These are phyloP conservation scores for Phalera bucephala DNA, from an alignment of 2,888 invertebrate genomes.

Conservation along the genomic window DNA sequence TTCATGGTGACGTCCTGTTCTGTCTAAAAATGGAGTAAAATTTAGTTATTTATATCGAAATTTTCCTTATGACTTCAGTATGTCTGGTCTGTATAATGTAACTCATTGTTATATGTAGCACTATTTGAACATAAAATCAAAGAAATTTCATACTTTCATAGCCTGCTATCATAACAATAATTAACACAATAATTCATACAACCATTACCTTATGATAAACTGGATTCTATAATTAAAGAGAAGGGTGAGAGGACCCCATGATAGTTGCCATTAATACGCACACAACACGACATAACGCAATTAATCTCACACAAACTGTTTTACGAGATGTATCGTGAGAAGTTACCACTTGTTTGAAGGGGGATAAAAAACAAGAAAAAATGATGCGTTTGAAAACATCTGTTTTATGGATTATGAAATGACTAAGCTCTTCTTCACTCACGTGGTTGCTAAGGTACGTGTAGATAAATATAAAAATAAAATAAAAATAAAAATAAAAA, in stretches of 20 bases:
- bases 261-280: constrained; percentile 71
- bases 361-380: constrained; percentile 62
- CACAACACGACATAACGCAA: constrained; percentile 78
- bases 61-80: too few species aligned
- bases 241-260: constrained; percentile 62
- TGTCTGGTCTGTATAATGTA: too few species aligned
- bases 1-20: too few species aligned
- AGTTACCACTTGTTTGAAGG: constrained; percentile 62
- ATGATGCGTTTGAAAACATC: constrained; percentile 9
- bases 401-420: background rate
- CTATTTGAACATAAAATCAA: too few species aligned
- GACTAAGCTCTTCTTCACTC: too few species aligned
- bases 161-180: constrained; percentile 45
- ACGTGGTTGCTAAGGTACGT: too few species aligned
- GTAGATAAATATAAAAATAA: too few species aligned
- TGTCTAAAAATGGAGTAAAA: too few species aligned
- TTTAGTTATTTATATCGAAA: too few species aligned
- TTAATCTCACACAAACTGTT: constrained; percentile 73
- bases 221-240: constrained; percentile 72
- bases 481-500: too few species aligned
- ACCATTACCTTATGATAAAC: constrained; percentile 66
- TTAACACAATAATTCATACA: constrained; percentile 60
- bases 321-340: constrained; percentile 69
- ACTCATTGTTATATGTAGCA: too few species aligned
- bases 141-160: too few species aligned